phyloP scores from a whole-genome alignment of 2,888 invertebrate genomes.

The Anarsia innoxiella region DNA sequence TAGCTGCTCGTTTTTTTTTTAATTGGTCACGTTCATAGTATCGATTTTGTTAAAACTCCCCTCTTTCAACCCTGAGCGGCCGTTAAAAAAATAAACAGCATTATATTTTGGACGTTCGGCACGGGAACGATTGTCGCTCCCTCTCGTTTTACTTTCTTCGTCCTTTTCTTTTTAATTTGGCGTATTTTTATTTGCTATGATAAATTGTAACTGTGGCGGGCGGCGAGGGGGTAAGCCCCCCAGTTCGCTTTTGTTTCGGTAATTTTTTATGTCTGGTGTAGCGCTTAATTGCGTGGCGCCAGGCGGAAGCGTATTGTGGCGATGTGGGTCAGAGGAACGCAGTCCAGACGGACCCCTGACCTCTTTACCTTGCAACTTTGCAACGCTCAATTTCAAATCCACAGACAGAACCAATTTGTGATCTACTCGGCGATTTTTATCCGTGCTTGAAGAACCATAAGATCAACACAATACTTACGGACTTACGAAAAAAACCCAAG shows the following conservation, averaged over 20 bases:
- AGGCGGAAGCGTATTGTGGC: constrained; percentile 63
- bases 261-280: constrained; percentile 73
- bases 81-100: constrained; percentile 51
- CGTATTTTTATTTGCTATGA: constrained; percentile 74
- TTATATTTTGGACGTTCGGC: constrained; percentile 55
- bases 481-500: too few species aligned
- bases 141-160: constrained; percentile 60
- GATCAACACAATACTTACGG: too few species aligned
- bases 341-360: constrained; percentile 41
- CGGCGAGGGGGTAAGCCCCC: constrained; percentile 31
- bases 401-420: too few species aligned
- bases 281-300: constrained; percentile 68
- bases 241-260: constrained; percentile 69
- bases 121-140: constrained; percentile 46
- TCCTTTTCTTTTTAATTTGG: constrained; percentile 72
- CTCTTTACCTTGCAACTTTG: constrained; percentile 48
- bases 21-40: constrained; percentile 27
- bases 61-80: constrained; percentile 34
- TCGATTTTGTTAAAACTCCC: constrained; percentile 43
- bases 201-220: constrained; percentile 68
- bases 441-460: too few species aligned
- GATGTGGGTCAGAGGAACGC: constrained; percentile 62
- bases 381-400: too few species aligned
- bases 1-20: constrained; percentile 28
- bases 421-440: too few species aligned